These are phyloP conservation scores for Frankliniella intonsa DNA, from an alignment of 2,888 invertebrate species.

Conservation along the genomic window DNA sequence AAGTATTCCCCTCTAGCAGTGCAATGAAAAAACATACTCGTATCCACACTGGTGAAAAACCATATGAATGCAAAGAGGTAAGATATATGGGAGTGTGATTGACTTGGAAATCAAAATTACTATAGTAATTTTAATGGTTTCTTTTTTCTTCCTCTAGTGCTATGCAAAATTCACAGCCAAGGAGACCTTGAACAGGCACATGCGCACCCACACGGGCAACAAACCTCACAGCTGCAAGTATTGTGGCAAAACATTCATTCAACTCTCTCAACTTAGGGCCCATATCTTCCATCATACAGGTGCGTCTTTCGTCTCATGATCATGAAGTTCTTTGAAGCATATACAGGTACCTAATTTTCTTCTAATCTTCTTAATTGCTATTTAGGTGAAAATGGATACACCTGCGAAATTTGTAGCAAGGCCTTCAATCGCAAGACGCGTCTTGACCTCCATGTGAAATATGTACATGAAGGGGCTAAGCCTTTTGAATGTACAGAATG, in stretches of 20 bases:
- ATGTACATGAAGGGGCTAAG: conserved; percentile 59
- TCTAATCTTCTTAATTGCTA: neutral
- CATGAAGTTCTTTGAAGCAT: neutral
- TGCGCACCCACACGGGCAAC: conserved; percentile 60
- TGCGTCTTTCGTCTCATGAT: neutral
- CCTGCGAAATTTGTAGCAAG: conserved; percentile 58
- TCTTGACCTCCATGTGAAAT: conserved; percentile 54
- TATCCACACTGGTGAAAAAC: conserved; percentile 57
- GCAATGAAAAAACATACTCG: conserved; percentile 70
- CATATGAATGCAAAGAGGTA: conserved; percentile 61
- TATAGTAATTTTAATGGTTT: neutral
- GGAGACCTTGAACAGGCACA: conserved; percentile 74
- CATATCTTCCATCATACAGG: conserved; percentile 72
- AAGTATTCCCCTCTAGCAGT: conserved; percentile 66
- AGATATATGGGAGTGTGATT: neutral
- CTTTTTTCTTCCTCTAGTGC: conserved; percentile 53
- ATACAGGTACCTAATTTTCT: conserved; percentile 6
- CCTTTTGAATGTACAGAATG: conserved; percentile 57
- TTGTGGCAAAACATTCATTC: conserved; percentile 79
- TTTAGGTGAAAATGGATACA: conserved; percentile 57
- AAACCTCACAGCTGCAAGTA: conserved; percentile 56
- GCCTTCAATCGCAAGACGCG: conserved; percentile 52
- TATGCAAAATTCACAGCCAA: conserved; percentile 72
- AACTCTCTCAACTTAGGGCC: conserved; percentile 70
- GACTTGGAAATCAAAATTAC: neutral